Conservation (phyloP, 2,888 invertebrate species). For the Pogonocherus hispidulus region DNA sequence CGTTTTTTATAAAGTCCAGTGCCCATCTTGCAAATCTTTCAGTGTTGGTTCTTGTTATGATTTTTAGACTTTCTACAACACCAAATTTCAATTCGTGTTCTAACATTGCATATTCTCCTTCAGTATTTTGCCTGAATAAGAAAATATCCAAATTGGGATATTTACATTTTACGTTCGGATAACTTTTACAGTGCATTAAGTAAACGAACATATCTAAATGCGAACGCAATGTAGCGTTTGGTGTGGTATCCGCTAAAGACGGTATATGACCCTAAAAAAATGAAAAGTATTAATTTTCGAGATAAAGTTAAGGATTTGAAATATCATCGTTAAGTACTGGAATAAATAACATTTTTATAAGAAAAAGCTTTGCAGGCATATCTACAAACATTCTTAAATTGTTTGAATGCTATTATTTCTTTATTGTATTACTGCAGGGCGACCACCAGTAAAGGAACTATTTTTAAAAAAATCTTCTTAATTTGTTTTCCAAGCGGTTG, state of each 20-base stretch:
- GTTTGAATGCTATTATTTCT: too few relatives aligned
- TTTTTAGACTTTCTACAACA: slow-evolving; percentile 75
- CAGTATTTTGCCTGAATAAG: slow-evolving; percentile 76
- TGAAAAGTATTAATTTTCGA: neutral
- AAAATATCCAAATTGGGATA: slow-evolving; percentile 71
- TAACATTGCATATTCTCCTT: slow-evolving; percentile 76
- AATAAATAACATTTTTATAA: too few relatives aligned
- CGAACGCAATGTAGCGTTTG: slow-evolving; percentile 72
- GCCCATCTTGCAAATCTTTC: slow-evolving; percentile 74
- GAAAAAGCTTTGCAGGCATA: too few relatives aligned
- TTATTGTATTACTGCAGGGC: too few relatives aligned
- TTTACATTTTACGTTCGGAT: slow-evolving; percentile 68
- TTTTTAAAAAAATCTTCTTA: too few relatives aligned
- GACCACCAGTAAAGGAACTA: too few relatives aligned
- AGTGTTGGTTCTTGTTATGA: slow-evolving; percentile 70
- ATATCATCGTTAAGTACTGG: too few relatives aligned
- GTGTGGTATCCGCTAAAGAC: slow-evolving; percentile 43
- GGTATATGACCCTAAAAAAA: slow-evolving; percentile 50
- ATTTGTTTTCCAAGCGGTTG: too few relatives aligned
- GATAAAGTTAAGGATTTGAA: neutral
- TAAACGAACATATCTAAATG: slow-evolving; percentile 73
- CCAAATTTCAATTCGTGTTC: slow-evolving; percentile 75
- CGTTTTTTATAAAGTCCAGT: slow-evolving; percentile 72
- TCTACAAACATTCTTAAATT: too few relatives aligned
- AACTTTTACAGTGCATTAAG: slow-evolving; percentile 71